Base-by-base conservation (phyloP, 2,797 vertebrate genomes). In the Limnodromus scolopaceus region DNA sequence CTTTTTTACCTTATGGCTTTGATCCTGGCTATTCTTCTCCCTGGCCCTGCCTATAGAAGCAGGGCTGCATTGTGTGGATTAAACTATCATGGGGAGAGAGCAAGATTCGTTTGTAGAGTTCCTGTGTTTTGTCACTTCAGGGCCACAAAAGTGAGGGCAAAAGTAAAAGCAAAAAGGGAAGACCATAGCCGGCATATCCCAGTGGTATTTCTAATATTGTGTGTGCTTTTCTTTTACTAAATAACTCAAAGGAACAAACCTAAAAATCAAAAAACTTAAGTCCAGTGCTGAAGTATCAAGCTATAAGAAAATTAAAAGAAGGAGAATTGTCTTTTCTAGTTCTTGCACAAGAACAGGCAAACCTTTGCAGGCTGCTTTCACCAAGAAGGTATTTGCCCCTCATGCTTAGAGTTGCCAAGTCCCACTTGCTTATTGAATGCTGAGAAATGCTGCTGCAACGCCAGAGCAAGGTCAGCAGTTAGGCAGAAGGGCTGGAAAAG, bases 131-230 rank as follows among this genome's bases (percentile, higher is more conserved):
- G 32, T 43, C 48, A 43, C 6, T 45, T 78, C 8, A 24, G 34
- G 36, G 10, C 36, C 66, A 25, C 49, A 46, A 65, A 77, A 69
- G 10, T 24, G 83, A 77, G 27, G 11, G 24, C 43, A 63, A 49
- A 80, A 90, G 16, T 24, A 74, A 69, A 91, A 63, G 13, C 10
- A 39, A 70, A 87, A 83, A 83, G 3, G 9, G 13, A 24, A 86
- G 10, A 4, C 17, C 0, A 0, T 36, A 58, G 30, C 3, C 70
- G 19, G 5, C 36, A 9, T 51, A 48, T 45, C 16, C 22, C 64
- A 11, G 24, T 23, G 10, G 17, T 54, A 34, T 54, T 87, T 77
- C 55, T 54, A 85, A 39, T 9, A 34, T 5, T 13, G 7, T 20
- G 11, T 8, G 10, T 28, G 9, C 7, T 80, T 87, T 76, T 57